Conservation (phyloP, 2,113 vertebrate genomes). For the Phylloscopus trochiloides region DNA sequence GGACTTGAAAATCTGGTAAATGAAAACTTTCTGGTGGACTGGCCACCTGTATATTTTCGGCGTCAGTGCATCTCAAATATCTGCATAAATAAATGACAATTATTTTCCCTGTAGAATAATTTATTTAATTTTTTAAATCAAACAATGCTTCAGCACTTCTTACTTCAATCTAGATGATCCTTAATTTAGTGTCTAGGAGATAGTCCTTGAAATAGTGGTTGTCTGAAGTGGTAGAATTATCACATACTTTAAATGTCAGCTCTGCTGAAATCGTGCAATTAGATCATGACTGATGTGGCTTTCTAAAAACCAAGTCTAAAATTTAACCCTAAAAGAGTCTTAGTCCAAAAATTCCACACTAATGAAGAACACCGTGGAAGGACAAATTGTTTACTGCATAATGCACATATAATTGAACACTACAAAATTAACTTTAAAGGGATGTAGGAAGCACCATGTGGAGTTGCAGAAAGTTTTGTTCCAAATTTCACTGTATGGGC, state of each 20-base stretch:
- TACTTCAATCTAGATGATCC: conserved; percentile 1
- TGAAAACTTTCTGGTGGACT: not conserved
- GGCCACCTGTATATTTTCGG: not conserved
- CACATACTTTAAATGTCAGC: conserved; percentile 58
- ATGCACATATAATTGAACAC: not conserved
- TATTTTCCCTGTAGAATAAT: not conserved
- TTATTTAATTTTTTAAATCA: not conserved
- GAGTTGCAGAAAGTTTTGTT: conserved; percentile 13
- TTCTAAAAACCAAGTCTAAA: conserved; percentile 27
- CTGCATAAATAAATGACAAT: not conserved
- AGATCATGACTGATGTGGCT: conserved; percentile 40
- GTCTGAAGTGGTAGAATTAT: conserved; percentile 60
- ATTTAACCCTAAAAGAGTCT: not conserved
- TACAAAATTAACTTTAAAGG: not conserved
- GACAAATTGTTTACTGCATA: not conserved
- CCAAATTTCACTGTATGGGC: not conserved
- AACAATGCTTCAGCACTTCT: not conserved
- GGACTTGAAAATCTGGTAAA: not conserved
- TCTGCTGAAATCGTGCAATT: conserved; percentile 43
- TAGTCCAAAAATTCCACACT: not conserved
- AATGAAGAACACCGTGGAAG: not conserved
- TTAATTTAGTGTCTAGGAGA: conserved; percentile 34
- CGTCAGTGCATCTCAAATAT: not conserved
- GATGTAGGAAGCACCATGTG: not conserved
- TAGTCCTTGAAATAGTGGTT: conserved; percentile 33